Percentiles rank a stretch among this genome's conserved stretches.
These are phyloP conservation scores for Paralichthys olivaceus DNA, from an alignment of 2,113 vertebrate species.

Conservation along the genomic window DNA sequence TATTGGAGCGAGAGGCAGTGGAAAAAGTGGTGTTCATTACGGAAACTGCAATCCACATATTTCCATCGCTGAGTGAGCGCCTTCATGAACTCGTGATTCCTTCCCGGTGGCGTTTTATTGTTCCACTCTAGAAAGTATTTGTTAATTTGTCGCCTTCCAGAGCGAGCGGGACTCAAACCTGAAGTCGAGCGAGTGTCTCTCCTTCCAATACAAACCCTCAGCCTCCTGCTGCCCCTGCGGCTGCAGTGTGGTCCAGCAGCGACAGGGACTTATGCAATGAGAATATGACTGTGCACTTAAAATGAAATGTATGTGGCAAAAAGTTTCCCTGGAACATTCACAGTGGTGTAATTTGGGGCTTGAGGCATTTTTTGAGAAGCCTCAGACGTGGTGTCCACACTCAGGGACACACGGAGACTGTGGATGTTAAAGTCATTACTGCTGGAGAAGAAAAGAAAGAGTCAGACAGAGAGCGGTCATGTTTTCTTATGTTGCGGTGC, in stretches of 20 bases:
- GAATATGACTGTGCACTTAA: constrained; percentile 28
- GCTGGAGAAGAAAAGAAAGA: not conserved
- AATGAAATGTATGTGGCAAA: constrained; percentile 27
- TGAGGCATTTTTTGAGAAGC: constrained; percentile 30
- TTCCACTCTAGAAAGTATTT: not conserved
- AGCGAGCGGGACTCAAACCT: too few species aligned
- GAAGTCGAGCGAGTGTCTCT: not conserved
- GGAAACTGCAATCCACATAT: constrained; percentile 57
- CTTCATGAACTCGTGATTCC: constrained; percentile 46
- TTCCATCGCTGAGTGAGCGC: constrained; percentile 47
- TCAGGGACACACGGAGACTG: not conserved
- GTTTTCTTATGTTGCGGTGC: constrained; percentile 33
- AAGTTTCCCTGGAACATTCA: constrained; percentile 46
- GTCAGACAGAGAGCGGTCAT: fast-evolving
- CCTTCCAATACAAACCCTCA: not conserved
- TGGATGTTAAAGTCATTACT: constrained; percentile 36
- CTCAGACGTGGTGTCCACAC: constrained; percentile 22
- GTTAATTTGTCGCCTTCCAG: constrained; percentile 1
- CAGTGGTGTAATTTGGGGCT: constrained; percentile 27
- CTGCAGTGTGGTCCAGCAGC: not conserved
- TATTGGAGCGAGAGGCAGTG: constrained; percentile 58
- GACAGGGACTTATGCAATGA: constrained; percentile 25
- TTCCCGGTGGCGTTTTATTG: not conserved
- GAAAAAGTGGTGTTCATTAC: constrained; percentile 53
- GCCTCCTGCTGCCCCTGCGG: not conserved